Conservation (phyloP, 2,888 invertebrate genomes). For the Cordylochernes scorpioides region DNA sequence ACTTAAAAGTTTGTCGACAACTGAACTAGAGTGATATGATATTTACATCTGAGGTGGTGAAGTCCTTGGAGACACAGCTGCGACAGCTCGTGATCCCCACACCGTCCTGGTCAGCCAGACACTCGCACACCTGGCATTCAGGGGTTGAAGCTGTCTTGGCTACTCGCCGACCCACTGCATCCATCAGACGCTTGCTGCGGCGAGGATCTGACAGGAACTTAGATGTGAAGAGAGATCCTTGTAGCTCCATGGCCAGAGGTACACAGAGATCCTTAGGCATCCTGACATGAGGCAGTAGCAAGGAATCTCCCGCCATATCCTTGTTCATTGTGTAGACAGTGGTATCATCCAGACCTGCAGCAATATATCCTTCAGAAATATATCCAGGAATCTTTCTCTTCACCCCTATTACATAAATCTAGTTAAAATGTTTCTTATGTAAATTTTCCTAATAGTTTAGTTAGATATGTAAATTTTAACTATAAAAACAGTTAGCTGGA, state of each 20-base stretch:
- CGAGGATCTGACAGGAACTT: slow-evolving; percentile 21
- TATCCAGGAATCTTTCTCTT: too few species aligned
- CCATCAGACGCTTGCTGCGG: slow-evolving; percentile 33
- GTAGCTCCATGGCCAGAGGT: slow-evolving; percentile 53
- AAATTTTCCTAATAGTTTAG: too few species aligned
- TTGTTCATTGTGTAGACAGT: slow-evolving; percentile 54
- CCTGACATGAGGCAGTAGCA: slow-evolving; percentile 40
- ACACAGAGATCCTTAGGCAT: slow-evolving; percentile 49
- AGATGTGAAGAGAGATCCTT: slow-evolving; percentile 30
- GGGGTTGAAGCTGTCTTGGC: slow-evolving; percentile 19
- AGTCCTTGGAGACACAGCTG: slow-evolving; percentile 19
- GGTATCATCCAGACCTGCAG: slow-evolving; percentile 40
- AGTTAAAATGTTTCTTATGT: too few species aligned
- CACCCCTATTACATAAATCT: too few species aligned
- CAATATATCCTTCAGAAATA: slow-evolving; percentile 1
- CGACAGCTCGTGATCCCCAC: slow-evolving; percentile 21
- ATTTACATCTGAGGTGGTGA: too few species aligned
- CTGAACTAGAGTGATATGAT: too few species aligned
- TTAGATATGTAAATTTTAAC: too few species aligned
- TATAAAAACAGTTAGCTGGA: too few species aligned
- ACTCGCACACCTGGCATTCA: slow-evolving; percentile 24
- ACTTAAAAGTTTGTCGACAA: too few species aligned
- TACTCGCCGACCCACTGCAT: slow-evolving; percentile 35
- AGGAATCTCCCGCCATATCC: slow-evolving; percentile 38
- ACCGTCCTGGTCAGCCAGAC: slow-evolving; percentile 22